These are phyloP conservation scores for Pomacea canaliculata DNA, from an alignment of 2,888 invertebrate species.

Conservation along the genomic window DNA sequence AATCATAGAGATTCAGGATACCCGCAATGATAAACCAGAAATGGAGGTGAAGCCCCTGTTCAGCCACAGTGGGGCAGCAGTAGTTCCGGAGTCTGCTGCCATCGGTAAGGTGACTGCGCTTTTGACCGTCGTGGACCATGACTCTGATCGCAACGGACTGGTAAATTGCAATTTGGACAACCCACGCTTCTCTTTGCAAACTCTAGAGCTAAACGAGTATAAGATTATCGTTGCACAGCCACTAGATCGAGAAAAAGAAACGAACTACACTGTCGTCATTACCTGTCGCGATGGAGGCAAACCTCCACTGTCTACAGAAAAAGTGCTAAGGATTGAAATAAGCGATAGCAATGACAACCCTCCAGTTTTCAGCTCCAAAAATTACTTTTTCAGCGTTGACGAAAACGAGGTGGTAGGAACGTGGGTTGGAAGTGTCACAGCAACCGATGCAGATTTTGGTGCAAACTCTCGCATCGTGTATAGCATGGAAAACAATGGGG, in stretches of 20 bases:
- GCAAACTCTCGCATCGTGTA: constrained; percentile 34
- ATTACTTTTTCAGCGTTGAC: constrained; percentile 30
- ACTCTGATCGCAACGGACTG: constrained; percentile 34
- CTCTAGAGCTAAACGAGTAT: constrained; percentile 30
- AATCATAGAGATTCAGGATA: constrained; percentile 30
- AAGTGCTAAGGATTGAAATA: constrained; percentile 29
- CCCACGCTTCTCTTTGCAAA: constrained; percentile 30
- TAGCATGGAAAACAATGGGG: constrained; percentile 24
- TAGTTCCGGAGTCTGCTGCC: constrained; percentile 34
- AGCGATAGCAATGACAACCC: constrained; percentile 38
- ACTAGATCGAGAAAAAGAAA: constrained; percentile 30
- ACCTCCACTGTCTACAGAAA: constrained; percentile 30
- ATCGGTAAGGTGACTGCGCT: constrained; percentile 31
- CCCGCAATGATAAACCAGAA: constrained; percentile 34
- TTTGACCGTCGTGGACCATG: constrained; percentile 33
- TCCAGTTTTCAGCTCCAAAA: constrained; percentile 30
- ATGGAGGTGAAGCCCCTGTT: constrained; percentile 30
- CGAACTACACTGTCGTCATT: constrained; percentile 28
- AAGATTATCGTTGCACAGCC: constrained; percentile 30
- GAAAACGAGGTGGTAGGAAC: constrained; percentile 35
- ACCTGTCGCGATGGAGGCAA: constrained; percentile 33
- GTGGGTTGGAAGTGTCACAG: constrained; percentile 31
- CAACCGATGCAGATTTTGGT: constrained; percentile 32
- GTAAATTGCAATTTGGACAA: constrained; percentile 29
- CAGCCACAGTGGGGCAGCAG: constrained; percentile 25